Evolutionary conservation across 1,140 invertebrate genomes (phyloP).

Genomic region (Thrips palmi): DNA sequence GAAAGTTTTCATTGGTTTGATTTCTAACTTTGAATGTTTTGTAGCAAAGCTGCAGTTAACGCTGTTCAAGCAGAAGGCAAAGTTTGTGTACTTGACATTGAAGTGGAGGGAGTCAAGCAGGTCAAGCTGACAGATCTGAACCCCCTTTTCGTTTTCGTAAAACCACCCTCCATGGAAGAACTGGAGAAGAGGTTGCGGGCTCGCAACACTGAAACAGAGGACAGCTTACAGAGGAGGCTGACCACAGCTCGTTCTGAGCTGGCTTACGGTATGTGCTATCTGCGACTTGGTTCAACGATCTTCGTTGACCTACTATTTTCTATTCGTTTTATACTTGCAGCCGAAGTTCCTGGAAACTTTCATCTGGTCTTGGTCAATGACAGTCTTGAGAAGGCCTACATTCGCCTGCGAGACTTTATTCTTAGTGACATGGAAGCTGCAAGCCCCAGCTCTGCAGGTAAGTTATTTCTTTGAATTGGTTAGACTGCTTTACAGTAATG

Average conservation of each 20-base stretch:
- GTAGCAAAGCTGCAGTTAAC: conserved; percentile 71
- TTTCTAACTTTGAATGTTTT: conserved; percentile 19
- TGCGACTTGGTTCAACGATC: conserved; percentile 1
- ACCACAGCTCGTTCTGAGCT: conserved; percentile 58
- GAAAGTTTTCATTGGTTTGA: conserved; percentile 3
- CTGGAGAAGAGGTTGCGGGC: conserved; percentile 56
- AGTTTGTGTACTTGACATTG: conserved; percentile 90
- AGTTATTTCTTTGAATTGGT: too few relatives aligned
- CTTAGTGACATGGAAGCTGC: conserved; percentile 23
- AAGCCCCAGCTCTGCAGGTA: too few relatives aligned
- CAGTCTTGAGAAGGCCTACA: conserved; percentile 72
- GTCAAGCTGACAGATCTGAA: conserved; percentile 70
- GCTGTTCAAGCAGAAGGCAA: conserved; percentile 59
- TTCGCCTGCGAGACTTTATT: conserved; percentile 53
- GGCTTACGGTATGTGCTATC: conserved; percentile 46
- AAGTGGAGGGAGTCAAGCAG: conserved; percentile 88
- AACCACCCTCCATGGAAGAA: conserved; percentile 69
- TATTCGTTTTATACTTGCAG: conserved; percentile 22
- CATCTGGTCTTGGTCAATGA: conserved; percentile 86
- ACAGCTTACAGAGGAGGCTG: conserved; percentile 57
- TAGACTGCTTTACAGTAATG: too few relatives aligned
- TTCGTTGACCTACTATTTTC: neutral
- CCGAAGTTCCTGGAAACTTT: conserved; percentile 62
- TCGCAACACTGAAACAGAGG: conserved; percentile 79
- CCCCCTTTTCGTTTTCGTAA: conserved; percentile 79